Evolutionary conservation across 1,140 invertebrate genomes (phyloP).

Genomic region (Steinernema feltiae): DNA sequence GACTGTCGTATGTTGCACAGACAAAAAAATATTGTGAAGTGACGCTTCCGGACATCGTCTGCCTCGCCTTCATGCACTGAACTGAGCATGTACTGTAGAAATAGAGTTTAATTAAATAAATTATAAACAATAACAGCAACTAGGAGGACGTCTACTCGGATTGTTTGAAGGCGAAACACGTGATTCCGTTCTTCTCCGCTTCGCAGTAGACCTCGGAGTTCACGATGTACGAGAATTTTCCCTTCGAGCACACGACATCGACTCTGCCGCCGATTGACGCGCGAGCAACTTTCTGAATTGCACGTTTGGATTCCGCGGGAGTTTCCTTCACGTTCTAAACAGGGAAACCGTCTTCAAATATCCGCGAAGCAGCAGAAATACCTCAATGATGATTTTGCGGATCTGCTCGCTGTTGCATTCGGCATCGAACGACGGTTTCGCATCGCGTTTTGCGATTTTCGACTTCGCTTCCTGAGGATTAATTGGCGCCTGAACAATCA

Average conservation of each 20-base stretch:
- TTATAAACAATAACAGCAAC: background rate
- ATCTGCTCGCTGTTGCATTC: slow-evolving; percentile 32
- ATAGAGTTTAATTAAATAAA: background rate
- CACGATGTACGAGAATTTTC: slow-evolving; percentile 37
- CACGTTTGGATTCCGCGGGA: slow-evolving; percentile 31
- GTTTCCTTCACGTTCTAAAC: slow-evolving; percentile 34
- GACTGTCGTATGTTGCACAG: background rate
- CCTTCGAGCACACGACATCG: slow-evolving; percentile 35
- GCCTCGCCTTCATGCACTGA: background rate
- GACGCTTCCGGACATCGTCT: background rate
- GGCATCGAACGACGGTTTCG: slow-evolving; percentile 24
- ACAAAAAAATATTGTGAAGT: background rate
- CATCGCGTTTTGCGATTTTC: slow-evolving; percentile 29
- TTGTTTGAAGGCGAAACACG: slow-evolving; percentile 35
- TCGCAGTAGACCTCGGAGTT: slow-evolving; percentile 34
- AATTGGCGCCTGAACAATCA: background rate
- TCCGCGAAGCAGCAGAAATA: background rate
- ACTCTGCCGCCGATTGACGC: slow-evolving; percentile 28
- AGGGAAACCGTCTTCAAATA: background rate
- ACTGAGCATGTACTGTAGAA: background rate
- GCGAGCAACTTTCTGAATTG: slow-evolving; percentile 28
- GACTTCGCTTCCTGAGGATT: background rate
- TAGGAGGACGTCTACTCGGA: background rate
- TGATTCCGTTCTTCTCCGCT: slow-evolving; percentile 28
- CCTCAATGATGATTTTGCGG: slow-evolving; percentile 30